Percentiles rank a stretch among this genome's conserved stretches.
Evolutionary conservation across 2,888 invertebrate species (phyloP).

Genomic region (Schizotus pectinicornis): DNA sequence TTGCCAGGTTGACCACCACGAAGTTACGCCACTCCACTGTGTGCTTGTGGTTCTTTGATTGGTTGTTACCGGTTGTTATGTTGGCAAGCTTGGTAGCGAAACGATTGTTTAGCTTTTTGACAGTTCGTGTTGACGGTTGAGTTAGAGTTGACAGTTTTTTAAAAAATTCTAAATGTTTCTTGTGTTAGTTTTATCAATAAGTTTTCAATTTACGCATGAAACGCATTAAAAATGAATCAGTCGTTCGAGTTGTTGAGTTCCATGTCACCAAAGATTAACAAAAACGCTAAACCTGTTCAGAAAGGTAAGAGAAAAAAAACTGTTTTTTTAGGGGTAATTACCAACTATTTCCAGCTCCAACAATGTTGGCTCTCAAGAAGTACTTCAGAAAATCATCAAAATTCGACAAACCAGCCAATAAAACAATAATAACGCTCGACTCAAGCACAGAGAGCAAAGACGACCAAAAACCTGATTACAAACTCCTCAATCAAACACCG

Average conservation of each 20-base stretch:
- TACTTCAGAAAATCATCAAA: slow-evolving; percentile 46
- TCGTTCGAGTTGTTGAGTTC: slow-evolving; percentile 47
- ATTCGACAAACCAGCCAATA: slow-evolving; percentile 34
- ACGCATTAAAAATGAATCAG: slow-evolving; percentile 37
- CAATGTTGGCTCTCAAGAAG: slow-evolving; percentile 48
- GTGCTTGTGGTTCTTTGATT: no score
- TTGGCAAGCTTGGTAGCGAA: no score
- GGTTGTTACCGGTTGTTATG: no score
- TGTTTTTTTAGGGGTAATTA: not conserved
- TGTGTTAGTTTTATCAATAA: no score
- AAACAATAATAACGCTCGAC: slow-evolving; percentile 11
- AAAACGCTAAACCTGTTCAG: slow-evolving; percentile 35
- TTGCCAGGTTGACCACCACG: no score
- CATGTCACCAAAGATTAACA: slow-evolving; percentile 49
- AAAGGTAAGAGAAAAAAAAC: slow-evolving; percentile 33
- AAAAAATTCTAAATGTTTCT: no score
- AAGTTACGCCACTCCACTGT: no score
- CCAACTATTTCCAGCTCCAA: slow-evolving; percentile 40
- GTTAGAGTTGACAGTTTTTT: no score
- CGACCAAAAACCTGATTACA: slow-evolving; percentile 27
- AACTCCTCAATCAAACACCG: slow-evolving; percentile 16
- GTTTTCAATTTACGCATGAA: no score
- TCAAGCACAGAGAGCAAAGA: not conserved
- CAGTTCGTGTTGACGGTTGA: no score
- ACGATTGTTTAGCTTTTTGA: no score